Base-by-base conservation (phyloP, 2,888 invertebrate genomes). In the Tinea trinotella region DNA sequence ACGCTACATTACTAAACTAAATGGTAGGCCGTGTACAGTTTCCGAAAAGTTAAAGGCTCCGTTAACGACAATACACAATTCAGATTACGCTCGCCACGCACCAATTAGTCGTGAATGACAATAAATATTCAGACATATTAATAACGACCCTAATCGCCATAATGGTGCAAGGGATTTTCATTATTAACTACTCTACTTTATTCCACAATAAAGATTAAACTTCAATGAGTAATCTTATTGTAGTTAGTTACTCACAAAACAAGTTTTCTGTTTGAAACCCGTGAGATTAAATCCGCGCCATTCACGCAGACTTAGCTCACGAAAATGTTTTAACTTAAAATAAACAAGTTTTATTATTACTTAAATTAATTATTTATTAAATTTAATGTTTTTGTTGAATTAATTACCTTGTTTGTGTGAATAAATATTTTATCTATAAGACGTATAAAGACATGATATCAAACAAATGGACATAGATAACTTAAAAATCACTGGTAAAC, bases 1-100 rank as follows among this genome's bases (percentile, higher is more conserved):
- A 80, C 79, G 65, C 68, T 67, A 64, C 62, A 64, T 12, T 66
- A 61, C 64, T 64, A 67, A 67, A 67, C 69, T 72, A 70, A 70
- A 67, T 68, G 71, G 74, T 72, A 70, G 67, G 69, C 66, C 62
- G 40, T 40, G n/a, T 40, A 40, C 40, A 6, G 22, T 15, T 40
- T 40, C 30, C 30, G 7, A 22, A 22, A 3, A 22, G 4, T 22
- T 22, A 5, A 22, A 7, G 3, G 22, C 22, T n/a, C n/a, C n/a
- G n/a, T n/a, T n/a, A n/a, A n/a, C n/a, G n/a, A n/a, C n/a, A n/a
- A n/a, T n/a, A 22, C 22, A 22, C 22, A 7, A 22, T 22, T 22
- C 22, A 30, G 30, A 30, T 30, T 30, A n/a, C 30, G 30, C 30
- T 7, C 30, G 30, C 30, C 30, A 30, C 30, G 30, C 30, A 30